These are phyloP conservation scores for Prosopocoilus inquinatus DNA, from an alignment of 2,888 invertebrate species.

Conservation along the genomic window DNA sequence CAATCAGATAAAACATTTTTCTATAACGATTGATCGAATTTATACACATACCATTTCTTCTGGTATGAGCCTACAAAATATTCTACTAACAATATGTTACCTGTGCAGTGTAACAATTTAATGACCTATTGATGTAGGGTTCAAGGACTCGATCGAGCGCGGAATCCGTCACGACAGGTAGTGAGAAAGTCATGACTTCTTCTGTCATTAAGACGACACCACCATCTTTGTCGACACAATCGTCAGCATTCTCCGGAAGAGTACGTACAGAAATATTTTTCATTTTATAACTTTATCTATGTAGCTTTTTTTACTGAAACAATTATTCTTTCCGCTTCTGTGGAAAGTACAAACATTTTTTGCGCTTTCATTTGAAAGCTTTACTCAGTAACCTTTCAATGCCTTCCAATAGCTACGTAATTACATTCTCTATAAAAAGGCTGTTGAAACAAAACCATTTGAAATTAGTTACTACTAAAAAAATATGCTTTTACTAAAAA, in stretches of 20 bases:
- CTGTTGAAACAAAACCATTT: too few relatives aligned
- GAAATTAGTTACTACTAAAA: too few relatives aligned
- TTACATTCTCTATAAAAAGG: too few relatives aligned
- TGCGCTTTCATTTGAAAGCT: not conserved
- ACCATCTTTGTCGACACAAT: conserved; percentile 19
- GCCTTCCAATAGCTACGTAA: not conserved
- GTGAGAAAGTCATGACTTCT: conserved; percentile 36
- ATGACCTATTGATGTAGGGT: conserved; percentile 38
- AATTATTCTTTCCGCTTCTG: not conserved
- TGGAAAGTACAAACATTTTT: not conserved
- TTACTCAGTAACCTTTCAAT: not conserved
- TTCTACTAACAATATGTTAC: conserved; percentile 2
- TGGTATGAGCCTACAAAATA: too few relatives aligned
- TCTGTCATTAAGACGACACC: conserved; percentile 21
- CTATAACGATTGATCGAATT: too few relatives aligned
- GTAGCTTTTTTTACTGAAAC: not conserved
- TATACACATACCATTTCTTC: too few relatives aligned
- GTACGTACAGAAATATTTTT: not conserved
- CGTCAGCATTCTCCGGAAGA: conserved; percentile 3
- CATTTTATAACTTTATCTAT: not conserved
- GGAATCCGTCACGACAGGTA: conserved; percentile 31
- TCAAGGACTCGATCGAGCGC: conserved; percentile 36
- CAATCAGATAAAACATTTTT: too few relatives aligned
- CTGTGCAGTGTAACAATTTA: conserved; percentile 17
- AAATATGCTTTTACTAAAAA: too few relatives aligned